phyloP scores from a whole-genome alignment of 2,797 vertebrate species.

The Chromis chromis region DNA sequence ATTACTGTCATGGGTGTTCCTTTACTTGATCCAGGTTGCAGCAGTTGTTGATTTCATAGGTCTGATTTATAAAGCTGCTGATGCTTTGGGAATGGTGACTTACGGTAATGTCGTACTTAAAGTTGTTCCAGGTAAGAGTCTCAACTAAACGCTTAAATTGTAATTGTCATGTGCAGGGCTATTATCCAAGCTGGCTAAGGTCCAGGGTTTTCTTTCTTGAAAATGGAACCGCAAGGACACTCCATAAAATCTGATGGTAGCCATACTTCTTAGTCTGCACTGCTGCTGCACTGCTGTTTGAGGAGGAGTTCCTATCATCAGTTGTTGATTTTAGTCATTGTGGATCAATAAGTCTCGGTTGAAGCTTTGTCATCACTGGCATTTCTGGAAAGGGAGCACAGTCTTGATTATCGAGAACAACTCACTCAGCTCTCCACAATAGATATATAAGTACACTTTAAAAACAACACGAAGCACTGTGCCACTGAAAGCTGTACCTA shows the following conservation, averaged over 20 bases:
- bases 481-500: slow-evolving; percentile 61
- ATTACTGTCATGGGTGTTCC: no score
- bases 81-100: not conserved
- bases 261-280: slow-evolving; percentile 21
- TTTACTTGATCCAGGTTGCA: not conserved
- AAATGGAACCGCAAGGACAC: slow-evolving; percentile 29
- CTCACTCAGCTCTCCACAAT: slow-evolving; percentile 26
- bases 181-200: not conserved
- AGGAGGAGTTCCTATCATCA: slow-evolving; percentile 20
- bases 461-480: slow-evolving; percentile 52
- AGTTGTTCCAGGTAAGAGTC: not conserved
- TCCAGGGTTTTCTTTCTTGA: slow-evolving; percentile 22
- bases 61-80: not conserved
- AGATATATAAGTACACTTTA: slow-evolving; percentile 28
- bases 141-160: slow-evolving; percentile 27
- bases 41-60: not conserved
- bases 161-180: slow-evolving; percentile 4
- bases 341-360: slow-evolving; percentile 34
- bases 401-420: slow-evolving; percentile 33
- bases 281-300: slow-evolving; percentile 12
- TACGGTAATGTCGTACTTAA: not conserved
- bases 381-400: slow-evolving; percentile 24
- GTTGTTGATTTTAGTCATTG: slow-evolving; percentile 30
- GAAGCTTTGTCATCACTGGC: slow-evolving; percentile 43
- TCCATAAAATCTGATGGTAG: slow-evolving; percentile 38